Base-by-base conservation (phyloP, 2,888 invertebrate species). In the Pollenia angustigena region DNA sequence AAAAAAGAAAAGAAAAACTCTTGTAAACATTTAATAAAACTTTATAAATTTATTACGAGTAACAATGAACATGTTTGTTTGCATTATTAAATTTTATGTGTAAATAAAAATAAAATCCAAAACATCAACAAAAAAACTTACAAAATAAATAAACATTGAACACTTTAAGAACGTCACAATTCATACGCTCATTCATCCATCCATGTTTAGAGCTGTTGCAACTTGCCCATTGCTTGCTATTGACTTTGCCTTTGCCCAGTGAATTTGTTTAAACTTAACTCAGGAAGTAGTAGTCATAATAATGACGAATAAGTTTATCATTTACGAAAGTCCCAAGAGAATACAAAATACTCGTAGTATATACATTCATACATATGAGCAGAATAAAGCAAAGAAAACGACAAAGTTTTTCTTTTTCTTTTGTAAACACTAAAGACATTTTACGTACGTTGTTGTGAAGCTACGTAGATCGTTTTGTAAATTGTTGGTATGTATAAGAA, bases 201-300 rank as follows among this genome's bases (percentile, higher is more conserved):
- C 42, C 50, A 50, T 54, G 23, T 32, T 16, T 14, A 64, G 46
- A 54, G 16, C n/a, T 18, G 14, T 54, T 54, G 54, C 44, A 50
- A 11, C 7, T 46, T 23, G 46, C 6, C 32, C 32, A 32, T 32
- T 32, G 32, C 32, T 68, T 56, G 42, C 32, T 79, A 42, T 69
- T 72, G 54, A 42, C 62, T 81, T 56, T 71, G 52, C 42, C 23
- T 71, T 48, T 50, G 18, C 48, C 40, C 42, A 69, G n/a, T 69
- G 12, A 7, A 46, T 50, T 62, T 81, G 64, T 40, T 64, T 40
- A 81, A 71, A 32, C 46, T 48, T 14, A 40, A 62, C 85, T 64
- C 88, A 88, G 88, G 88, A 88, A 88, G 87, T 87, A 76, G 72
- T 52, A 80, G 82, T 88, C 85, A 87, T 68, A 80, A 78, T 66